Evolutionary conservation across 2,113 vertebrate species (phyloP), one percentile per base, ranked within the genome.

Genomic region (Peromyscus californicus): DNA sequence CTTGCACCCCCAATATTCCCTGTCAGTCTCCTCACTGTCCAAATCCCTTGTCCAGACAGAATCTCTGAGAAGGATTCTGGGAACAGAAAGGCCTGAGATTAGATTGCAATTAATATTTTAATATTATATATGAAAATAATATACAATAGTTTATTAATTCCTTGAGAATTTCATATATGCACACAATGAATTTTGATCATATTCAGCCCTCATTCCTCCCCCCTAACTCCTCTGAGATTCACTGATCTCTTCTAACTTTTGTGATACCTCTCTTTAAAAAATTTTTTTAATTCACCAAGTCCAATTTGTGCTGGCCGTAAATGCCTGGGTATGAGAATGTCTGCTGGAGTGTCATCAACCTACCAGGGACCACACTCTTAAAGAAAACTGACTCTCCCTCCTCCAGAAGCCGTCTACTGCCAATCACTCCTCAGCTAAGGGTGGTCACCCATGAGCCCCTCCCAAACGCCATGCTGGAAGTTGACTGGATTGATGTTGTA

Each of bases 1-100:
- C n/a, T 69, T n/a, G n/a, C 4, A n/a, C 33, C 10, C 26, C 16
- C 1, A 3, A 4, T 1, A 5, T 36, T 67, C 12, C 4, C 22
- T 22, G 33, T 21, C 39, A 54, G 9, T 24, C 39, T 79, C 85
- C 42, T 75, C 12, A 6, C 13, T n/a, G 31, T 54, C 29, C 31
- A 42, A 29, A 10, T 39, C 29, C 48, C 51, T 85, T 36, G 10
- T 74, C 26, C 48, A n/a, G 76, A 79, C n/a, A 72, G 17, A 70
- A 36, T 75, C 10, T 83, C n/a, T 51, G 17, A 86, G 48, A 48
- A 69, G 39, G 54, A 78, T 26, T 48, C 76, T 51, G 19, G 0
- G 26, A 24, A 36, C 19, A 51, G 21, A 48, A 51, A 84, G 61
- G 51, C 26, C 29, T 22, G 63, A 45, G 65, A 69, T 75, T 22